A percentile compares a stretch with the other conserved stretches of the same genome.
Conservation (phyloP, 2,797 vertebrate species). For the Myoxocephalus aenaeus region DNA sequence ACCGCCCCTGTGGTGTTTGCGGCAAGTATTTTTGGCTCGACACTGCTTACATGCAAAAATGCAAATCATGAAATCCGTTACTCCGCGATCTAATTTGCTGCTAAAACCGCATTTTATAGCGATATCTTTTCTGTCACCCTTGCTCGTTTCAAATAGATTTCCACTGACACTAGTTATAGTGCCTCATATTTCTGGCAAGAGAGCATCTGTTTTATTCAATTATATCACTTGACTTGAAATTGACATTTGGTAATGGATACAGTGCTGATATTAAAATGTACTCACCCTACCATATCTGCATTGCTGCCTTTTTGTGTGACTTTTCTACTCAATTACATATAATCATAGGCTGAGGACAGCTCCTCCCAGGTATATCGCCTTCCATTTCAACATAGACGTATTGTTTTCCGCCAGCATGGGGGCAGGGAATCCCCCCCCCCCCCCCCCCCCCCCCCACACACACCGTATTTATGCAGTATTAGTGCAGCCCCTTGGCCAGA, state of each 20-base stretch:
- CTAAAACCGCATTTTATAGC: conserved; percentile 77
- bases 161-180: conserved; percentile 72
- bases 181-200: conserved; percentile 68
- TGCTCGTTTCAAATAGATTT: conserved; percentile 61
- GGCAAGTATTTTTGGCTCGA: conserved; percentile 81
- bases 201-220: conserved; percentile 76
- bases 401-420: conserved; percentile 70
- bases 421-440: conserved; percentile 69
- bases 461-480: conserved; percentile 76
- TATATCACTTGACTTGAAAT: conserved; percentile 77
- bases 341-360: conserved; percentile 65
- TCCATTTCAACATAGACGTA: conserved; percentile 67
- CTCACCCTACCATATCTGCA: conserved; percentile 63
- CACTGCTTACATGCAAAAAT: conserved; percentile 80
- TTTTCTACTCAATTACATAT: conserved; percentile 66
- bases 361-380: conserved; percentile 71
- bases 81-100: conserved; percentile 75
- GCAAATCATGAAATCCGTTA: conserved; percentile 77
- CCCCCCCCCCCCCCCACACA: conserved; percentile 46
- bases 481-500: conserved; percentile 83
- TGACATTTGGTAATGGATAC: conserved; percentile 76
- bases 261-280: conserved; percentile 71
- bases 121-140: conserved; percentile 76
- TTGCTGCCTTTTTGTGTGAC: conserved; percentile 56
- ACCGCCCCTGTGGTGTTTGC: conserved; percentile 72